These are phyloP conservation scores for Remorina albescens DNA, from an alignment of 2,797 vertebrate genomes.

Conservation along the genomic window DNA sequence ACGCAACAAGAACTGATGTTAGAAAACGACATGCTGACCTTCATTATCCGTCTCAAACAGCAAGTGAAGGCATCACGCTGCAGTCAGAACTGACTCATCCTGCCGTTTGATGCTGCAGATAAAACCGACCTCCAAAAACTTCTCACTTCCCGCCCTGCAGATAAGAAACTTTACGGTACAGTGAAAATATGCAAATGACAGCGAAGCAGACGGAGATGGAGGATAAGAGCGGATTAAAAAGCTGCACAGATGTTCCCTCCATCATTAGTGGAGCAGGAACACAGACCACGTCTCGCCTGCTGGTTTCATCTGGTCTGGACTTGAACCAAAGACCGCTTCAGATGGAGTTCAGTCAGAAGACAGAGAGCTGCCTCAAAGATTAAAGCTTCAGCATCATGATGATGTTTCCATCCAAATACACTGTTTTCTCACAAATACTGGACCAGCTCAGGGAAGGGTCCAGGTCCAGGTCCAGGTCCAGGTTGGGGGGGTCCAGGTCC, in stretches of 20 bases:
- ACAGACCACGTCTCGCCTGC: neutral
- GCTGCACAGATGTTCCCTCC: constrained; percentile 22
- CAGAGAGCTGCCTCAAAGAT: neutral
- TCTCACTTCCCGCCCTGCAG: neutral
- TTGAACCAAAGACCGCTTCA: neutral
- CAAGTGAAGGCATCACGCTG: neutral
- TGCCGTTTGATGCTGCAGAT: constrained; percentile 6
- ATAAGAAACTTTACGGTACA: constrained; percentile 28
- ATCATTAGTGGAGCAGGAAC: constrained; percentile 13
- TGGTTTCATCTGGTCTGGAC: neutral
- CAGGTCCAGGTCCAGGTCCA: no score
- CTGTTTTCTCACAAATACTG: no score
- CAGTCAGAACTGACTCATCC: neutral
- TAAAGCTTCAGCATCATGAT: neutral
- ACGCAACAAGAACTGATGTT: no score
- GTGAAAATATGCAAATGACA: constrained; percentile 51
- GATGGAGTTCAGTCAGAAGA: neutral
- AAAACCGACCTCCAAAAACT: neutral
- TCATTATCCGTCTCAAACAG: no score
- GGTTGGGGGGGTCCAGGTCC: no score
- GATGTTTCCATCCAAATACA: no score
- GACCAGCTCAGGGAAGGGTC: no score
- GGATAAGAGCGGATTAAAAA: constrained; percentile 27
- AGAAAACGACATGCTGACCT: no score
- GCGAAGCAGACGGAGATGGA: constrained; percentile 24